Conservation (phyloP, 2,888 invertebrate genomes). For the Oscheius sp. region DNA sequence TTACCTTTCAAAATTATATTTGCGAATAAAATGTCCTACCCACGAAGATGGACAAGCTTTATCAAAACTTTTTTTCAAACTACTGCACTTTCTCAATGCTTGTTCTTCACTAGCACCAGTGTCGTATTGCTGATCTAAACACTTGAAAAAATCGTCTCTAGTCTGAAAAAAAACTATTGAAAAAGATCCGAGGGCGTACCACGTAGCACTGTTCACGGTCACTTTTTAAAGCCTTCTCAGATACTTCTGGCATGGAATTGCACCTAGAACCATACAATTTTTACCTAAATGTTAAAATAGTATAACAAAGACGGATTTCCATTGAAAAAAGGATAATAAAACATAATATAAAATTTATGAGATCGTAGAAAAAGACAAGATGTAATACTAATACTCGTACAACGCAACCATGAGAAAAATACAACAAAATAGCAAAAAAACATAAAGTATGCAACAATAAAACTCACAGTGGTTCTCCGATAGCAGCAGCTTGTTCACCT, state of each 20-base stretch:
- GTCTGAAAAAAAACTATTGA: slow-evolving; percentile 24
- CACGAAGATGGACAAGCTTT: slow-evolving; percentile 51
- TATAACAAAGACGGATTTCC: background rate
- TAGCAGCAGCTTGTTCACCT: slow-evolving; percentile 50
- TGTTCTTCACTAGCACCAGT: slow-evolving; percentile 16
- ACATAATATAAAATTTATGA: background rate
- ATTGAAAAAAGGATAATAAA: background rate
- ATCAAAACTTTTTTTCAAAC: slow-evolving; percentile 41
- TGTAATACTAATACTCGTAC: background rate
- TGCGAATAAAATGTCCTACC: slow-evolving; percentile 64
- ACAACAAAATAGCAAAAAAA: background rate
- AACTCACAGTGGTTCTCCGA: slow-evolving; percentile 52
- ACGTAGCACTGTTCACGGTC: slow-evolving; percentile 28
- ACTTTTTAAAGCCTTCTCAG: slow-evolving; percentile 15
- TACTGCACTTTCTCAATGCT: slow-evolving; percentile 36
- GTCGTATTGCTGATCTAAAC: slow-evolving; percentile 11
- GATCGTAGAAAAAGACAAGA: slow-evolving; percentile 3
- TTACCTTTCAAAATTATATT: slow-evolving; percentile 61
- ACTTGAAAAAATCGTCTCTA: slow-evolving; percentile 31
- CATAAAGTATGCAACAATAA: slow-evolving; percentile 16
- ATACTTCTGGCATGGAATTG: background rate
- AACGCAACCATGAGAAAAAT: background rate
- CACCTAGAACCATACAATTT: background rate
- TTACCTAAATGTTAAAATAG: background rate
- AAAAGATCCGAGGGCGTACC: background rate